Evolutionary conservation across 1,140 invertebrate genomes (phyloP).

Genomic region (Agrypnia vestita): DNA sequence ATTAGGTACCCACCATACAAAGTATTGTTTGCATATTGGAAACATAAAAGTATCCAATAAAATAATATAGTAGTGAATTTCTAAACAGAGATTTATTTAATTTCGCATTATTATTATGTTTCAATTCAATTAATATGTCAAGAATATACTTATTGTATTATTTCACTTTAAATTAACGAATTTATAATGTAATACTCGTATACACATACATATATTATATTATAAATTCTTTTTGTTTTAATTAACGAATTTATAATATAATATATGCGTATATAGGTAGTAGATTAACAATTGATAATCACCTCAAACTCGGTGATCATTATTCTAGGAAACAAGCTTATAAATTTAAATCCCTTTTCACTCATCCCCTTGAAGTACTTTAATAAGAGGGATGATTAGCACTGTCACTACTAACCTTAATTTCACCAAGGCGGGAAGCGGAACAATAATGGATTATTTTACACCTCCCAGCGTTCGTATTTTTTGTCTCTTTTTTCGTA

Average conservation of each 20-base stretch:
- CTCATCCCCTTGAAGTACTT: slow-evolving; percentile 38
- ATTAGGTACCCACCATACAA: too few species aligned
- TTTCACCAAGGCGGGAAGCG: slow-evolving; percentile 42
- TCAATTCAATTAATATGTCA: background rate
- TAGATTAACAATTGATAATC: background rate
- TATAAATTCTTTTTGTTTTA: too few species aligned
- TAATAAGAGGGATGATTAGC: slow-evolving; percentile 51
- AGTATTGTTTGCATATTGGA: too few species aligned
- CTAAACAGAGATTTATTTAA: too few species aligned
- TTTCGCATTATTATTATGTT: too few species aligned
- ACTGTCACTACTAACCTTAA: slow-evolving; percentile 60
- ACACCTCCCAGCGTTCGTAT: slow-evolving; percentile 27
- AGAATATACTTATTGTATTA: background rate
- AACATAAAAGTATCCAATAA: background rate
- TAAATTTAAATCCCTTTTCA: background rate
- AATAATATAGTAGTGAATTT: too few species aligned
- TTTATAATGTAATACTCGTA: too few species aligned
- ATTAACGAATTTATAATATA: too few species aligned
- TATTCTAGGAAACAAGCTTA: slow-evolving; percentile 29
- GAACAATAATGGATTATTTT: slow-evolving; percentile 45
- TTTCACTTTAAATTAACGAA: too few species aligned
- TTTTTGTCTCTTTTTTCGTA: slow-evolving; percentile 47
- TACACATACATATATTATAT: too few species aligned
- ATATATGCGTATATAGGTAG: too few species aligned
- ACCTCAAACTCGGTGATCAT: background rate